Conservation (phyloP, 2,888 invertebrate genomes). For the Apomyelois bistriatella region DNA sequence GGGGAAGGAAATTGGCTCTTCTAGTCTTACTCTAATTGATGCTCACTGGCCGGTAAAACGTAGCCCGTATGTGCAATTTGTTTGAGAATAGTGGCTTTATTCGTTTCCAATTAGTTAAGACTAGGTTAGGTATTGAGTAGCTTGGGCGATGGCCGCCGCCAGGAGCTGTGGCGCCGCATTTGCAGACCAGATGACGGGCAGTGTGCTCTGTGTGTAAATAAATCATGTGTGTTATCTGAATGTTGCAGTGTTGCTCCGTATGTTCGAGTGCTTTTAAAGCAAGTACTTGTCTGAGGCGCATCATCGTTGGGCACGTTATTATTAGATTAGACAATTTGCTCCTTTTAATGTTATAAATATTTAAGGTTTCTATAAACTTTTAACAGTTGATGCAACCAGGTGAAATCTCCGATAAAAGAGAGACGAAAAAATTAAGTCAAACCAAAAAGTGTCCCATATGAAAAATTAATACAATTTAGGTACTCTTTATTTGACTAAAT, state of each 20-base stretch:
- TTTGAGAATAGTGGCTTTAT: conserved; percentile 18
- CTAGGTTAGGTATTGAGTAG: conserved; percentile 28
- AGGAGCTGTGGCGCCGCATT: conserved; percentile 63
- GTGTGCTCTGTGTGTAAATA: conserved; percentile 52
- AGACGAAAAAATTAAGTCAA: too few species aligned
- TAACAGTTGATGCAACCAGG: too few species aligned
- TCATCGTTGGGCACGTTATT: conserved; percentile 12
- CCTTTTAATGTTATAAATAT: too few species aligned
- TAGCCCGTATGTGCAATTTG: conserved; percentile 28
- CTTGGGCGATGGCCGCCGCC: conserved; percentile 40
- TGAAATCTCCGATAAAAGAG: too few species aligned
- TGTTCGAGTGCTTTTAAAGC: conserved; percentile 44
- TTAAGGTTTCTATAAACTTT: too few species aligned
- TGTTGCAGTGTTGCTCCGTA: conserved; percentile 37
- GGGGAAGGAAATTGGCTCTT: conserved; percentile 36
- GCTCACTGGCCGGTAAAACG: conserved; percentile 20
- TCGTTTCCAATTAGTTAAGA: background rate
- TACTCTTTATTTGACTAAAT: too few species aligned
- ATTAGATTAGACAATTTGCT: background rate
- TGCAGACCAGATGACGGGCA: conserved; percentile 68
- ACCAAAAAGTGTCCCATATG: too few species aligned
- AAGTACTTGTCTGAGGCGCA: conserved; percentile 15
- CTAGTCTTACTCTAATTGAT: conserved; percentile 33
- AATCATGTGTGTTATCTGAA: conserved; percentile 54
- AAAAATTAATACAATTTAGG: too few species aligned